Evolutionary conservation across 1,140 invertebrate species (phyloP).

Genomic region (Hestina assimilis): DNA sequence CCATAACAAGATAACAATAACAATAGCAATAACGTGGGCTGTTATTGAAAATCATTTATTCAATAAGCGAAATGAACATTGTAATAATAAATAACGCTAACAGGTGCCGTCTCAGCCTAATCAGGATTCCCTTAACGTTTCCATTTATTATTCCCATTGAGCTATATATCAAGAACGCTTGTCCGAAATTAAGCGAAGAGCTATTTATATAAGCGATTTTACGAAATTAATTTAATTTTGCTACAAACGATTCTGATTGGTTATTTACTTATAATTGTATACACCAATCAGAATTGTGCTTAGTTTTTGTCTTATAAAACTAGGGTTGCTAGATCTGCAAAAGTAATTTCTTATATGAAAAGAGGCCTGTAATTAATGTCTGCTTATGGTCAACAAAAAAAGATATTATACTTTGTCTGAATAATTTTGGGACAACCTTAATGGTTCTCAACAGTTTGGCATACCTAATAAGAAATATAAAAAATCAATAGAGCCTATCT

Average conservation of each 20-base stretch:
- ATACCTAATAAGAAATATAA: too few species aligned
- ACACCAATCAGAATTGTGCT: too few species aligned
- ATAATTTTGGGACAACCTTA: too few species aligned
- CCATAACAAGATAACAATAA: not conserved
- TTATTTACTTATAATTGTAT: too few species aligned
- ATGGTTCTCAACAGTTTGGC: too few species aligned
- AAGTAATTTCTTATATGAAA: too few species aligned
- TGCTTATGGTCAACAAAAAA: too few species aligned
- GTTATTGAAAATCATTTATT: constrained; percentile 25
- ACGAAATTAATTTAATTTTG: constrained; percentile 31
- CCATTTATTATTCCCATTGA: constrained; percentile 46
- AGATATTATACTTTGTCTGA: too few species aligned
- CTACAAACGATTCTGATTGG: constrained; percentile 13
- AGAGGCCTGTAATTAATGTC: too few species aligned
- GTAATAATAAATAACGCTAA: constrained; percentile 30
- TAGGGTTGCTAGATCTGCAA: too few species aligned
- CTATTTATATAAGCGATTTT: constrained; percentile 25
- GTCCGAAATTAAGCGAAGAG: constrained; percentile 44
- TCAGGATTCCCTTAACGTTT: constrained; percentile 44
- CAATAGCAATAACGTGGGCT: not conserved
- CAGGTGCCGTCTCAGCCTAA: constrained; percentile 43
- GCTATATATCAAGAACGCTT: constrained; percentile 43
- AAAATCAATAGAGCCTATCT: too few species aligned
- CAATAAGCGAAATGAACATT: constrained; percentile 22
- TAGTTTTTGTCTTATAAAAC: too few species aligned